Base-by-base conservation (phyloP, 2,888 invertebrate genomes). In the Athripsodes cinereus region DNA sequence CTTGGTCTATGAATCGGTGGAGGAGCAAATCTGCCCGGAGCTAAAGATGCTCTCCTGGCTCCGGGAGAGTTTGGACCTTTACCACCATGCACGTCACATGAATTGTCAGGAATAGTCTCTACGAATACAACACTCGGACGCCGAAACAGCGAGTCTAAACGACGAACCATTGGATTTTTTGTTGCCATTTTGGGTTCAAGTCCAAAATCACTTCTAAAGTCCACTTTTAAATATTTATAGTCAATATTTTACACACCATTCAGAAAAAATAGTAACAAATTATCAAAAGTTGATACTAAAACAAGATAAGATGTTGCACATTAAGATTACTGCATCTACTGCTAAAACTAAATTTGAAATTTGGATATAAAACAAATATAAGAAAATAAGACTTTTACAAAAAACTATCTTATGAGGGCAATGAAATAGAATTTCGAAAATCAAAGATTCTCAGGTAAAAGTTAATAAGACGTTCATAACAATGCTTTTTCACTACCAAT, bases 121-220 rank as follows among this genome's bases (percentile, higher is more conserved):
- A 81, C 71, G 62, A 76, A 73, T 22, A 76, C 70, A n/a, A 48
- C 57, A 26, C 57, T 66, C 86, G 69, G 68, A 78, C 83, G 66
- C 85, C 81, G 80, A 73, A 89, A 88, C 69, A 89, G 81, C 48
- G 85, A 84, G 69, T 88, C 88, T 67, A 89, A 74, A 66, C 87
- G 83, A 66, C 83, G 84, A 71, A 88, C 83, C 58, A 81, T 83
- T 67, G 85, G 84, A 70, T 83, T 84, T 59, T 82, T 80, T 46
- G 79, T 74, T 58, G 40, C 40, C 40, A 40, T 40, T 3, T 3
- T 13, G 40, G 10, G 26, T 3, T n/a, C n/a, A n/a, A n/a, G n/a
- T n/a, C n/a, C 40, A 13, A 13, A 40, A 3, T 40, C 40, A n/a
- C 40, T 13, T 40, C 13, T 40, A 40, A n/a, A 40, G n/a, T 40